A percentile compares a stretch with the other conserved stretches of the same genome.
Evolutionary conservation across 2,797 vertebrate species (phyloP).

Genomic region (Yasuhikotakia modesta): DNA sequence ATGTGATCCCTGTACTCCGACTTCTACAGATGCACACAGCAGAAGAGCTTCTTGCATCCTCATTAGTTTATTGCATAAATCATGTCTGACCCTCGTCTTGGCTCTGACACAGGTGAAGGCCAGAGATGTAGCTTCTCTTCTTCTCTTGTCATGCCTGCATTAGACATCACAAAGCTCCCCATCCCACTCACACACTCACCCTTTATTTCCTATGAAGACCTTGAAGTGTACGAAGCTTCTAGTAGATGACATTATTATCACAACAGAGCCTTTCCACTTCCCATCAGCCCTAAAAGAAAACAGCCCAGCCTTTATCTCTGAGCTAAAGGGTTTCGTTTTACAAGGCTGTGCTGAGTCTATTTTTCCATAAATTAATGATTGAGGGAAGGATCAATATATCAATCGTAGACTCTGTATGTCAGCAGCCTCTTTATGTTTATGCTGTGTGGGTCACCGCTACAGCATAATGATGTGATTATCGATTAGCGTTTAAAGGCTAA

Average conservation of each 20-base stretch:
- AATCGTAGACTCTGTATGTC: slow-evolving; percentile 54
- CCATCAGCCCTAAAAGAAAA: slow-evolving; percentile 30
- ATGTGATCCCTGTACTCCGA: not conserved
- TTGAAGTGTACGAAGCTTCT: slow-evolving; percentile 26
- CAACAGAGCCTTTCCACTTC: slow-evolving; percentile 28
- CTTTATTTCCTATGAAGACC: slow-evolving; percentile 47
- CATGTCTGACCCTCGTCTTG: slow-evolving; percentile 38
- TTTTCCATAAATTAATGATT: slow-evolving; percentile 60
- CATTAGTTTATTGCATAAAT: slow-evolving; percentile 45
- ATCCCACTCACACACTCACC: slow-evolving; percentile 14
- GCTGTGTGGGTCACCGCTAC: slow-evolving; percentile 41
- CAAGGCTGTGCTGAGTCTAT: slow-evolving; percentile 51
- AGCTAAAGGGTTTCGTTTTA: slow-evolving; percentile 42
- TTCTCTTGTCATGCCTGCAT: slow-evolving; percentile 34
- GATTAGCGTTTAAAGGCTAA: slow-evolving; percentile 57
- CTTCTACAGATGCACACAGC: slow-evolving; percentile 19
- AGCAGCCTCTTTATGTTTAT: slow-evolving; percentile 41
- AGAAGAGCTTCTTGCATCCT: slow-evolving; percentile 30
- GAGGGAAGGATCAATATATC: slow-evolving; percentile 54
- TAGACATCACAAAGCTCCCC: slow-evolving; percentile 37
- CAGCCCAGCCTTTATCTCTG: not conserved
- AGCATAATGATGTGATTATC: slow-evolving; percentile 56
- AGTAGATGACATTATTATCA: slow-evolving; percentile 51
- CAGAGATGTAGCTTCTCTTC: slow-evolving; percentile 24
- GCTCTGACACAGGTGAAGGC: slow-evolving; percentile 49